A percentile compares a stretch with the other conserved stretches of the same genome.
Evolutionary conservation across 2,797 vertebrate species (phyloP).

Genomic region (Mormyrops attenuatus): DNA sequence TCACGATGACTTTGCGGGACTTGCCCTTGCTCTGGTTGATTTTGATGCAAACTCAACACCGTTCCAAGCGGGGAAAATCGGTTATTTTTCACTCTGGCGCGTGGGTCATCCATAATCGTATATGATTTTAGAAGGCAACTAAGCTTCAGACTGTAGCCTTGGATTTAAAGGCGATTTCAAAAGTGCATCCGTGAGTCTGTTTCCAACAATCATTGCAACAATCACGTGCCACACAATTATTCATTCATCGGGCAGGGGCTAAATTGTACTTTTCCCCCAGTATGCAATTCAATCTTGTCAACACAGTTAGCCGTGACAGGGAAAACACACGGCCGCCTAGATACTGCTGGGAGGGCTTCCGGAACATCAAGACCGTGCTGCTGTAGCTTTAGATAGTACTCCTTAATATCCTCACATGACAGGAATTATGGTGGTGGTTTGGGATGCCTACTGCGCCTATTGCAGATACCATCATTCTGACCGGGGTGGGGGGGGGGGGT

Average conservation of each 20-base stretch:
- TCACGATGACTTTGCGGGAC: not conserved
- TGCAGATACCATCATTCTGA: conserved; percentile 1
- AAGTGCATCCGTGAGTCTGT: not conserved
- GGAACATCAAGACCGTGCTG: too few relatives aligned
- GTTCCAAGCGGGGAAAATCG: not conserved
- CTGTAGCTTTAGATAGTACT: not conserved
- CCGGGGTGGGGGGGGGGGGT: not conserved
- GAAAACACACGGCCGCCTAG: not conserved
- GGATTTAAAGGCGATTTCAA: not conserved
- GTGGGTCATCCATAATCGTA: not conserved
- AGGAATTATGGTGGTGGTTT: not conserved
- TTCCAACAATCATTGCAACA: not conserved
- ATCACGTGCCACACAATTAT: not conserved
- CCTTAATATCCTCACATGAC: not conserved
- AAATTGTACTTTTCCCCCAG: not conserved
- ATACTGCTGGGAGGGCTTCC: not conserved
- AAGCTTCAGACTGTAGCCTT: not conserved
- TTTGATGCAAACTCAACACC: not conserved
- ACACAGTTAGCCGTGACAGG: not conserved
- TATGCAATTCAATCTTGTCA: not conserved
- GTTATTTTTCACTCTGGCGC: not conserved
- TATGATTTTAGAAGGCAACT: not conserved
- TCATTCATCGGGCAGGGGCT: not conserved
- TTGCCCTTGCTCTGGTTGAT: not conserved
- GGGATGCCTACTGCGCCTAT: not conserved